Conservation (phyloP, 2,113 vertebrate species). For the Cariama cristata region DNA sequence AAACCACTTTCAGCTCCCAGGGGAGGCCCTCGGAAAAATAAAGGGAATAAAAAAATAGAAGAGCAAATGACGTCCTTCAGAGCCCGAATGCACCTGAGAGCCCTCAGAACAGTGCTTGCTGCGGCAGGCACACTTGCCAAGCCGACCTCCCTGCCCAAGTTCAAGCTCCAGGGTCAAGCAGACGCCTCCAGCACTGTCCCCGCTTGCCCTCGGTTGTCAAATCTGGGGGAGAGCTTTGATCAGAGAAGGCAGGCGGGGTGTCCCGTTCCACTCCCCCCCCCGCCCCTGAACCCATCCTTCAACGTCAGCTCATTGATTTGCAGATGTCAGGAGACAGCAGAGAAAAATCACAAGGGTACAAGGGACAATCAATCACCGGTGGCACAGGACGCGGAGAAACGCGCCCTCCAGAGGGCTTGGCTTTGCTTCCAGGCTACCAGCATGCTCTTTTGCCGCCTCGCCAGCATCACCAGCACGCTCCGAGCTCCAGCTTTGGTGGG, state of each 20-base stretch:
- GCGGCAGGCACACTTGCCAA: not conserved
- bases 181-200: not conserved
- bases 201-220: conserved; percentile 64
- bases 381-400: conserved; percentile 11
- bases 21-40: conserved; percentile 71
- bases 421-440: not conserved
- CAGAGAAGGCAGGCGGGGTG: not conserved
- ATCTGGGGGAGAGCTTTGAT: conserved; percentile 18
- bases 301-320: conserved; percentile 79
- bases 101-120: not conserved
- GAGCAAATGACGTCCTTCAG: not conserved
- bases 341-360: not conserved
- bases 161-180: conserved; percentile 47
- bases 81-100: not conserved
- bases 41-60: not conserved
- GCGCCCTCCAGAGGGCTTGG: conserved; percentile 23
- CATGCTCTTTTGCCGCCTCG: not conserved
- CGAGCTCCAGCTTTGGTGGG: not conserved
- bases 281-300: conserved; percentile 74
- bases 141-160: not conserved
- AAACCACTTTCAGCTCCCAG: conserved; percentile 77
- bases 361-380: not conserved
- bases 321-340: not conserved
- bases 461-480: rapidly evolving
- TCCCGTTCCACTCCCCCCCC: not conserved